A percentile compares a stretch with the other conserved stretches of the same genome.
phyloP scores from a whole-genome alignment of 2,797 vertebrate species.

The Falco berigora region DNA sequence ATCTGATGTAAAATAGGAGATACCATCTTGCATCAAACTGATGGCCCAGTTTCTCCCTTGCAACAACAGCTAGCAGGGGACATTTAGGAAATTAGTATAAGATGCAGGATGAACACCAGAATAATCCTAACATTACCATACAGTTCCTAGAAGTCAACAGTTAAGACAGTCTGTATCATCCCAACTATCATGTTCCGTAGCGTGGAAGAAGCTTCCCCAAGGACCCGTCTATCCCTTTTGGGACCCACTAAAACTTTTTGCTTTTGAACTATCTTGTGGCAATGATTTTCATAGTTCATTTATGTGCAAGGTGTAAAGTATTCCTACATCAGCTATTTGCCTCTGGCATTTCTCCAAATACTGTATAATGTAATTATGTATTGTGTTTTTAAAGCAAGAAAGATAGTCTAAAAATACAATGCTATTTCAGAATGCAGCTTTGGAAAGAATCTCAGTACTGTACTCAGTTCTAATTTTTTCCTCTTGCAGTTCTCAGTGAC shows the following conservation, averaged over 20 bases:
- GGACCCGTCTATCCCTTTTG: not conserved
- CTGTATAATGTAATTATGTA: not conserved
- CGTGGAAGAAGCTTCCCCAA: not conserved
- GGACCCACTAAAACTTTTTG: not conserved
- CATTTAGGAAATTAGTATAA: not conserved
- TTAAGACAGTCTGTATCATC: not conserved
- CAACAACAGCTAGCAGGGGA: not conserved
- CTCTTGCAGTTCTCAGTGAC: not conserved
- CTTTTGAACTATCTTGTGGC: not conserved
- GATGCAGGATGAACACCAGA: not conserved
- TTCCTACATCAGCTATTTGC: not conserved
- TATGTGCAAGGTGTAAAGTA: not conserved
- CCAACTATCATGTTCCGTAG: not conserved
- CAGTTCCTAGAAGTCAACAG: not conserved
- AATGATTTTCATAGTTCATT: not conserved
- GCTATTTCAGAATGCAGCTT: slow-evolving; percentile 45
- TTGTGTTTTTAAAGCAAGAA: slow-evolving; percentile 31
- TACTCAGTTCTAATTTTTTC: not conserved
- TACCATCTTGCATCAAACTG: not conserved
- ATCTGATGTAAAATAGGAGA: not conserved
- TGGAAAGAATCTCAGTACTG: slow-evolving; percentile 47
- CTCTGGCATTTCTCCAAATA: not conserved
- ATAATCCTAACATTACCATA: not conserved
- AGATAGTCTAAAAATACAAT: slow-evolving; percentile 28
- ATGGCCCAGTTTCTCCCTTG: not conserved